phyloP scores from a whole-genome alignment of 2,797 vertebrate species.

The Ctenopoma multispine region DNA sequence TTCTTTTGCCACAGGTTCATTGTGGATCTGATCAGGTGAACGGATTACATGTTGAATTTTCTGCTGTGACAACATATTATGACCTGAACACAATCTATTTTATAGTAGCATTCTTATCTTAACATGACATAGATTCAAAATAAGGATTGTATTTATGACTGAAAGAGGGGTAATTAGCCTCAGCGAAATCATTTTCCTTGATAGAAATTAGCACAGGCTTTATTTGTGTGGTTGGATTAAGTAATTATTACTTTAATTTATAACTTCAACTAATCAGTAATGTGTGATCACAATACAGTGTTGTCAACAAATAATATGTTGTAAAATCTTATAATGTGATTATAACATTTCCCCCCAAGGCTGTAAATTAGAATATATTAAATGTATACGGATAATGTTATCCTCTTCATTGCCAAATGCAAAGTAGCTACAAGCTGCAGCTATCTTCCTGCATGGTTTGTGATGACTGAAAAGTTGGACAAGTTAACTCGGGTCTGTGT shows the following conservation, averaged over 20 bases:
- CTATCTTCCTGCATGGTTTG: not conserved
- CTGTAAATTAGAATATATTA: slow-evolving; percentile 1
- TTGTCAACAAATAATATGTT: not conserved
- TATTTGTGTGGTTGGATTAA: not conserved
- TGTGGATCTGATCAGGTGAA: not conserved
- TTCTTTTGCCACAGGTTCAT: not conserved
- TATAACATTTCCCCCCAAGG: not conserved
- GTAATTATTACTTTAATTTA: slow-evolving; percentile 5
- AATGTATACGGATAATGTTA: not conserved
- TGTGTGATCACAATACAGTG: not conserved
- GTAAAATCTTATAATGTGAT: not conserved
- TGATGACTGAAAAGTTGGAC: not conserved
- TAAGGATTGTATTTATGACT: slow-evolving; percentile 10
- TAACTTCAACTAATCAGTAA: not conserved
- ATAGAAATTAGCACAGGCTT: not conserved
- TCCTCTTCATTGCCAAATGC: not conserved
- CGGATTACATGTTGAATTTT: slow-evolving; percentile 7
- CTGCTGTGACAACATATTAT: not conserved
- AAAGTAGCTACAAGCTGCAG: slow-evolving; percentile 2
- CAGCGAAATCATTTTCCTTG: not conserved
- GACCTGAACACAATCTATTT: not conserved
- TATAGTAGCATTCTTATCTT: slow-evolving; percentile 16
- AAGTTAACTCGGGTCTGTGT: not conserved
- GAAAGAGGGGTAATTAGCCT: slow-evolving; percentile 1
- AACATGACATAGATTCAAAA: slow-evolving; percentile 13